Evolutionary conservation across 2,888 invertebrate genomes (phyloP).

Genomic region (Tenthredo distinguenda): DNA sequence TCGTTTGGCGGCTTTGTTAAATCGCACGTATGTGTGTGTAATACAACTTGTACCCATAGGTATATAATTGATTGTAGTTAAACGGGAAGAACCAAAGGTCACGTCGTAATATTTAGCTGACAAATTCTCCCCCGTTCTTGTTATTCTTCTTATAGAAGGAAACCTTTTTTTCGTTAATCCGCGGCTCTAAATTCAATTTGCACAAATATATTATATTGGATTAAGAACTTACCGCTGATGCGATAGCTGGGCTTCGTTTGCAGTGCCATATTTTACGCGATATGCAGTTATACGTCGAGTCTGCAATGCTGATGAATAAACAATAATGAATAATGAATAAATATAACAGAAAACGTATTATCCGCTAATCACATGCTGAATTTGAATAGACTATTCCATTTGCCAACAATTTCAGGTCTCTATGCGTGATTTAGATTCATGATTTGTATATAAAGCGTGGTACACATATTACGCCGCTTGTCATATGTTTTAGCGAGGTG

Average conservation of each 20-base stretch:
- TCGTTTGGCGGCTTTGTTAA: background rate
- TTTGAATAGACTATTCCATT: background rate
- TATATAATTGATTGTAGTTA: background rate
- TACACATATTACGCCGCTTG: background rate
- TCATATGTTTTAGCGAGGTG: background rate
- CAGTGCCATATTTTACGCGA: slow-evolving; percentile 12
- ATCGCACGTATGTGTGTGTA: background rate
- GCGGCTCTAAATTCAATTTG: slow-evolving; percentile 31
- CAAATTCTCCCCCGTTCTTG: background rate
- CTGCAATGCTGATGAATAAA: background rate
- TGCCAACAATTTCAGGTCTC: background rate
- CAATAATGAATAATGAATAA: background rate
- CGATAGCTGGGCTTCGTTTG: slow-evolving; percentile 46
- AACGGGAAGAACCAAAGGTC: background rate
- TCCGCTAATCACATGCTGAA: background rate
- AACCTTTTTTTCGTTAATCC: slow-evolving; percentile 8
- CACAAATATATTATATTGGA: slow-evolving; percentile 46
- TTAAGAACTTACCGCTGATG: slow-evolving; percentile 39
- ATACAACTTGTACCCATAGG: background rate
- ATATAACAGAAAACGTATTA: background rate
- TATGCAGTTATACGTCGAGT: background rate
- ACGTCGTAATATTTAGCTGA: background rate
- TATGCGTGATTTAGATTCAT: background rate
- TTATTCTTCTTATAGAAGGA: background rate
- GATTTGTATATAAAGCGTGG: background rate